Base-by-base conservation (phyloP, 53 echinoderm and acorn worm genomes). In the Zoroaster sp. region DNA sequence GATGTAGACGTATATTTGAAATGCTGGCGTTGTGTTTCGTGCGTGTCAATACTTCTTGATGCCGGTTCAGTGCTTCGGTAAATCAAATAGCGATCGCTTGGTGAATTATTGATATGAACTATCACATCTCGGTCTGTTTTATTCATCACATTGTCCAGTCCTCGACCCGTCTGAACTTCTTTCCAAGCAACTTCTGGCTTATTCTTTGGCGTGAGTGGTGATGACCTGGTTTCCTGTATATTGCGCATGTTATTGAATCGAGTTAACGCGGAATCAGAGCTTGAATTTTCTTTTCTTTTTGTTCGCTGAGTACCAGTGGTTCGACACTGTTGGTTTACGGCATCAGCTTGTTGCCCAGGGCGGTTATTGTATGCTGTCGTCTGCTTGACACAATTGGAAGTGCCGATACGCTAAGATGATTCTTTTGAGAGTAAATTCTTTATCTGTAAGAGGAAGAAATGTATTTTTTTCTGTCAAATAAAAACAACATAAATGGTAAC, bases 81-180 rank as follows among this genome's bases (percentile, higher is more conserved):
- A 15, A 46, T 47, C 18, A 1, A 18, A 35, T 21, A 23, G 8
- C 23, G 63, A 59, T 25, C 63, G 11, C 21, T 28, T 34, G 31
- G 70, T 51, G 85, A 49, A 52, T 85, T 35, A 85, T 85, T 85
- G 46, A 85, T 51, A 36, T 20, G 2, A 43, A 12, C 44, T 67
- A 37, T 23, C 51, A 70, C 85, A 36, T 69, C 36, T 35, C 69
- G 10, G 35, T 45, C 49, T 35, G 71, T 70, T 21, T 49, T 21
- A 35, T 71, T 85, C 70, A 85, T 40, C 28, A 11, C 14, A 43
- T 67, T 68, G 82, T 82, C 44, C 42, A 40, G 41, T 43, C 42
- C 43, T 13, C 20, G 82, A 33, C 41, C 68, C n/a, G 36, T 32
- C 66, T 33, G 81, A 41, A 46, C 83, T 28, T 25, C 41, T 2